These are phyloP conservation scores for Chrysodeixis includens DNA, from an alignment of 2,888 invertebrate genomes.

Conservation along the genomic window DNA sequence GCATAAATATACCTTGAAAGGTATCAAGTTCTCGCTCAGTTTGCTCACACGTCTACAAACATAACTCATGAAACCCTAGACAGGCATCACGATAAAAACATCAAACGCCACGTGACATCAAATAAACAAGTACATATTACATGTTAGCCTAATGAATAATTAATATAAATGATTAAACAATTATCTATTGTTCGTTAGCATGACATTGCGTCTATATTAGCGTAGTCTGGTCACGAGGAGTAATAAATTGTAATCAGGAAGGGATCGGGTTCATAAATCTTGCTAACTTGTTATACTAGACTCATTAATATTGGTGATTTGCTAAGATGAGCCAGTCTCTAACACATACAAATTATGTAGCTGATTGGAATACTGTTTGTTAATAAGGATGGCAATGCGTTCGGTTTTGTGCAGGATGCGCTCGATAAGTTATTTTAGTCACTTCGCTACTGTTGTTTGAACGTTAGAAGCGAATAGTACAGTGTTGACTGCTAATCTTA, in stretches of 20 bases:
- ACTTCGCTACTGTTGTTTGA: background rate
- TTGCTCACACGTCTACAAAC: background rate
- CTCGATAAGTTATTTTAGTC: background rate
- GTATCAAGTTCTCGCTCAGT: background rate
- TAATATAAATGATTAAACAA: conserved; percentile 53
- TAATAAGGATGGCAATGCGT: background rate
- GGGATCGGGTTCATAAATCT: conserved; percentile 55
- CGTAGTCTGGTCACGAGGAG: conserved; percentile 56
- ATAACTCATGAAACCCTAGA: background rate
- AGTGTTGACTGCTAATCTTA: too few species aligned
- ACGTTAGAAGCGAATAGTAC: too few species aligned
- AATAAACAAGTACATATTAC: conserved; percentile 39
- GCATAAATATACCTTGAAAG: background rate
- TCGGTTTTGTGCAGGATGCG: background rate
- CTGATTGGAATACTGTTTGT: background rate
- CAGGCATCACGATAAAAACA: conserved; percentile 11
- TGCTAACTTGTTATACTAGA: conserved; percentile 37
- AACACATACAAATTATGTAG: background rate
- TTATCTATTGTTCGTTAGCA: conserved; percentile 59
- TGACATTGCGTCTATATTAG: conserved; percentile 46
- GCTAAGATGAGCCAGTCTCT: background rate
- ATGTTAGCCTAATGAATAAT: conserved; percentile 53
- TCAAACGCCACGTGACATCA: conserved; percentile 35
- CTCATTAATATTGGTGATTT: conserved; percentile 37
- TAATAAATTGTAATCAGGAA: conserved; percentile 60